Evolutionary conservation across 2,888 invertebrate genomes (phyloP).

Genomic region (Argyra leucocephala): DNA sequence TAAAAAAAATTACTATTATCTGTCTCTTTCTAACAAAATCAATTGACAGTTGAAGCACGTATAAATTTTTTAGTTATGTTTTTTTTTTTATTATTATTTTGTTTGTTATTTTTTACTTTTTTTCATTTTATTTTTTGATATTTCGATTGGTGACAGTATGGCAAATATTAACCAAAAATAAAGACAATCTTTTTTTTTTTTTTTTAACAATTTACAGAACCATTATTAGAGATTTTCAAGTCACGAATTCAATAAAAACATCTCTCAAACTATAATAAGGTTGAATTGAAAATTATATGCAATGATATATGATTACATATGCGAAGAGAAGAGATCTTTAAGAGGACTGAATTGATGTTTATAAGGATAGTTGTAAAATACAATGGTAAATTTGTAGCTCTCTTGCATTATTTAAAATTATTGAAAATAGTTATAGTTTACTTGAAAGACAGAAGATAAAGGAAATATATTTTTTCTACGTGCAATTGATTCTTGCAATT

Average conservation of each 20-base stretch:
- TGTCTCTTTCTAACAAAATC: background rate
- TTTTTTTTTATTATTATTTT: background rate
- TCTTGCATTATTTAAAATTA: too few relatives aligned
- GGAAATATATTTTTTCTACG: too few relatives aligned
- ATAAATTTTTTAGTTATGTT: background rate
- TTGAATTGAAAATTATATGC: background rate
- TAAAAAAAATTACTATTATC: background rate
- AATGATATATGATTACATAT: background rate
- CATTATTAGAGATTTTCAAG: background rate
- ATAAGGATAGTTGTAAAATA: too few relatives aligned
- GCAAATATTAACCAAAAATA: background rate
- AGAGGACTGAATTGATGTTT: too few relatives aligned
- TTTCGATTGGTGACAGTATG: background rate
- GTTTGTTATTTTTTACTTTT: background rate
- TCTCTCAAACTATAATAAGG: background rate
- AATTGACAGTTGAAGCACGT: background rate
- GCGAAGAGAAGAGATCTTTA: too few relatives aligned
- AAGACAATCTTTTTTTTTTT: background rate
- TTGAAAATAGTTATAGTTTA: too few relatives aligned
- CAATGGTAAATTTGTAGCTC: too few relatives aligned
- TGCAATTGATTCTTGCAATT: too few relatives aligned
- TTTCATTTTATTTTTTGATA: too few relatives aligned
- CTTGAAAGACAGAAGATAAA: too few relatives aligned
- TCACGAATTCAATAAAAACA: conserved; percentile 3
- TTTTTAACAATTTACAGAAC: background rate